Percentiles rank a stretch among this genome's conserved stretches.
Evolutionary conservation across 2,113 vertebrate genomes (phyloP).

Genomic region (Loxodonta africana): DNA sequence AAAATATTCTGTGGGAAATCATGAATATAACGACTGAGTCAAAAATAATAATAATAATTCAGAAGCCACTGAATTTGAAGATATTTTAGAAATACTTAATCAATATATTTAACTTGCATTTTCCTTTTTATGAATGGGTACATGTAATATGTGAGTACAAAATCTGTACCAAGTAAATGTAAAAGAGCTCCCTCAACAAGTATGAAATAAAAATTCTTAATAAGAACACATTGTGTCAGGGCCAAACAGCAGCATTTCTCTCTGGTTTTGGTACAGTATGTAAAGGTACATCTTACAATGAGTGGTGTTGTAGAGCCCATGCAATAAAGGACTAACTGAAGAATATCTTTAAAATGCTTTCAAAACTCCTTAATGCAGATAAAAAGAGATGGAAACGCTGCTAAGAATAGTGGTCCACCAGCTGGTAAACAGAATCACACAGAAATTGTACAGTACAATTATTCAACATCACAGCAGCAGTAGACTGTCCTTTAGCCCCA

Average conservation of each 20-base stretch:
- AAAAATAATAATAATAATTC: constrained; percentile 17
- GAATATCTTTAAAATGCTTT: constrained; percentile 50
- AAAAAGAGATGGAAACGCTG: constrained; percentile 29
- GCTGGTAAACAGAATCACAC: constrained; percentile 33
- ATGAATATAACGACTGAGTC: not conserved
- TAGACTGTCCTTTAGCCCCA: not conserved
- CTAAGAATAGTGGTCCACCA: not conserved
- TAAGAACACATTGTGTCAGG: not conserved
- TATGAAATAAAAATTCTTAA: constrained; percentile 48
- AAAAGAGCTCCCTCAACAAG: not conserved
- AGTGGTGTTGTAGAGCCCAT: not conserved
- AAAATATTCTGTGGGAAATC: not conserved
- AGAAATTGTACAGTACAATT: constrained; percentile 44
- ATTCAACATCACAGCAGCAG: constrained; percentile 21
- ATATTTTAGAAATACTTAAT: not conserved
- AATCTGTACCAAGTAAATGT: not conserved
- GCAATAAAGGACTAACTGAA: constrained; percentile 47
- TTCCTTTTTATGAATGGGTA: not conserved
- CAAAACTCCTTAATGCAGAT: constrained; percentile 34
- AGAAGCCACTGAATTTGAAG: not conserved
- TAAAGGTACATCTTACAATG: constrained; percentile 10
- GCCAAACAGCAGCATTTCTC: constrained; percentile 13
- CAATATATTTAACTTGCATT: not conserved
- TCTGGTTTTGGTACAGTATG: not conserved
- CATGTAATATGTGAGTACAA: constrained; percentile 1